Percentiles rank a stretch among this genome's conserved stretches.
Evolutionary conservation across 1,140 invertebrate species (phyloP).

Genomic region (Battus philenor): DNA sequence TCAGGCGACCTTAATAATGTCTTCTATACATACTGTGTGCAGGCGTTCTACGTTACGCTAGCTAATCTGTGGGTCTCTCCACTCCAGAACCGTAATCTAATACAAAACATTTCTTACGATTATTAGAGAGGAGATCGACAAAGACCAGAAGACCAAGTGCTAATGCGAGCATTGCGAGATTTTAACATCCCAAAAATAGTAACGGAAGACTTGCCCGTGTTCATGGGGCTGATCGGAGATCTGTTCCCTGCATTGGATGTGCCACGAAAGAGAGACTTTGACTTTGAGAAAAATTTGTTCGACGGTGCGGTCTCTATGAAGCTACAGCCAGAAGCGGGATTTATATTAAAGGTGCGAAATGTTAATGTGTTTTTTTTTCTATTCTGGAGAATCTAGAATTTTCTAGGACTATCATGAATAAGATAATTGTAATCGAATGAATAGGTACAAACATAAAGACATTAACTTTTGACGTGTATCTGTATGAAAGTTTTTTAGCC

Average conservation of each 20-base stretch:
- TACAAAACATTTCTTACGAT: too few relatives aligned
- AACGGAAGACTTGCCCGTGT: slow-evolving; percentile 91
- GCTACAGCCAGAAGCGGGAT: slow-evolving; percentile 93
- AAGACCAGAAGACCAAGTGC: slow-evolving; percentile 85
- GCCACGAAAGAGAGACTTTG: slow-evolving; percentile 86
- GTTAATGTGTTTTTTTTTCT: not conserved
- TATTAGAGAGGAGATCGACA: slow-evolving; percentile 79
- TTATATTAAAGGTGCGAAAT: slow-evolving; percentile 83
- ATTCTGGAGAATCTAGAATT: not conserved
- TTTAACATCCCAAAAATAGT: slow-evolving; percentile 96
- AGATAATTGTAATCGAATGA: not conserved
- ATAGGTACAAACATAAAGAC: too few relatives aligned
- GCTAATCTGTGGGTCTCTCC: too few relatives aligned
- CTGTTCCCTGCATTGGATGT: slow-evolving; percentile 93
- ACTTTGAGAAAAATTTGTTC: slow-evolving; percentile 89
- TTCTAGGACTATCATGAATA: not conserved
- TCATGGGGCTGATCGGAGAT: slow-evolving; percentile 94
- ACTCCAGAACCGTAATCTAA: too few relatives aligned
- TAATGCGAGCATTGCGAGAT: slow-evolving; percentile 91
- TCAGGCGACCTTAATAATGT: too few relatives aligned
- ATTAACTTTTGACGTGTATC: too few relatives aligned
- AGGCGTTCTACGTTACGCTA: too few relatives aligned
- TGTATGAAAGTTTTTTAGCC: too few relatives aligned
- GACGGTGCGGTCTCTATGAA: slow-evolving; percentile 88
- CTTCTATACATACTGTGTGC: too few relatives aligned